These are phyloP conservation scores for Pemphredon lugubris DNA, from an alignment of 2,888 invertebrate genomes.

Conservation along the genomic window DNA sequence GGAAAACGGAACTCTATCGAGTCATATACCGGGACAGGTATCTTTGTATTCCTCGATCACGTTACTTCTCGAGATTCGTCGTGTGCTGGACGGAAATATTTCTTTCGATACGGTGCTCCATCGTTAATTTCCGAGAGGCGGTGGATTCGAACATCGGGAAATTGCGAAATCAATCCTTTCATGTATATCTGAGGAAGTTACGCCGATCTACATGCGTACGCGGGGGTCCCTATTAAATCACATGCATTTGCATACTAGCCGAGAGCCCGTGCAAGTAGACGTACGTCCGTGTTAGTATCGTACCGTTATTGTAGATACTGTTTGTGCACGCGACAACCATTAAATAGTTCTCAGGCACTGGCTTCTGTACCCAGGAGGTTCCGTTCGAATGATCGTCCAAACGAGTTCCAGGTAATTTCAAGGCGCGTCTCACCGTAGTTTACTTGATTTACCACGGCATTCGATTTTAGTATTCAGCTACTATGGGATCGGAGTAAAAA, in stretches of 20 bases:
- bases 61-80: too few relatives aligned
- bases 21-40: too few relatives aligned
- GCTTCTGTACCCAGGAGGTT: not conserved
- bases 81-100: too few relatives aligned
- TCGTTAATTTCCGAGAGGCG: too few relatives aligned
- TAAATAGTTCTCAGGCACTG: constrained; percentile 34
- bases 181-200: constrained; percentile 19
- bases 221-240: constrained; percentile 41
- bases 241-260: constrained; percentile 42
- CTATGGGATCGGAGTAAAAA: too few relatives aligned
- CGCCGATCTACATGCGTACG: constrained; percentile 27
- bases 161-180: too few relatives aligned
- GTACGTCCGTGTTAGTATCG: constrained; percentile 13
- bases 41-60: too few relatives aligned
- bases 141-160: too few relatives aligned
- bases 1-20: too few relatives aligned
- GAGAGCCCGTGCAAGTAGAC: not conserved
- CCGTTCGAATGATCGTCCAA: constrained; percentile 3
- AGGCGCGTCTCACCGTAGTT: not conserved
- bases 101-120: too few relatives aligned
- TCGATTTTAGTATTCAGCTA: too few relatives aligned
- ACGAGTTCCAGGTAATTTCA: constrained; percentile 13
- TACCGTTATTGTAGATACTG: constrained; percentile 3
- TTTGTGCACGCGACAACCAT: constrained; percentile 18
- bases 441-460: too few relatives aligned